A percentile compares a stretch with the other conserved stretches of the same genome.
These are phyloP conservation scores for Tangachromis dhanisi DNA, from an alignment of 2,113 vertebrate genomes.

Conservation along the genomic window DNA sequence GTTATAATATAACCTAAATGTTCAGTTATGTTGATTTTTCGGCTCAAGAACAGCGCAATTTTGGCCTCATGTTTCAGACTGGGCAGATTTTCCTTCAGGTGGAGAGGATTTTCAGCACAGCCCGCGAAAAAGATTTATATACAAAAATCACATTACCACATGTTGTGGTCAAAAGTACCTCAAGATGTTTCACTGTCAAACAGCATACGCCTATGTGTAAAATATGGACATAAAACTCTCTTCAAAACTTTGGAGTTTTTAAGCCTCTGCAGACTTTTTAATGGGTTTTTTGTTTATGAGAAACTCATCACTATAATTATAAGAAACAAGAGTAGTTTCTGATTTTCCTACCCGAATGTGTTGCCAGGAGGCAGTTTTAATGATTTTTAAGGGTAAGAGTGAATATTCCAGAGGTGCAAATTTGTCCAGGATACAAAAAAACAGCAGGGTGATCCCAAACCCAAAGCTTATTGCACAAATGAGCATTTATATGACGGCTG, in stretches of 20 bases:
- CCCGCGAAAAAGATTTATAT: constrained; percentile 19
- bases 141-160: constrained; percentile 20
- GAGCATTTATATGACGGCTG: not conserved
- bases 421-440: not conserved
- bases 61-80: not conserved
- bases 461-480: not conserved
- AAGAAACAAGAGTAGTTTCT: not conserved
- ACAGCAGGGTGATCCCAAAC: not conserved
- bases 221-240: not conserved
- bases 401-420: not conserved
- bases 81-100: not conserved
- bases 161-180: constrained; percentile 18
- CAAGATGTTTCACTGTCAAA: constrained; percentile 13
- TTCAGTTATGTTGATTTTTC: not conserved
- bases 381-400: not conserved
- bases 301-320: not conserved
- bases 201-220: not conserved
- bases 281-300: not conserved
- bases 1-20: not conserved
- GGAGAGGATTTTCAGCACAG: not conserved
- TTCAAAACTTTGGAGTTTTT: not conserved
- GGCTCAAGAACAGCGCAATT: not conserved
- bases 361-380: not conserved
- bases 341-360: not conserved
- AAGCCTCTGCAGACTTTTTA: not conserved